Percentiles rank a stretch among this genome's conserved stretches.
phyloP scores from a whole-genome alignment of 2,888 invertebrate species.

The Lingula anatina region DNA sequence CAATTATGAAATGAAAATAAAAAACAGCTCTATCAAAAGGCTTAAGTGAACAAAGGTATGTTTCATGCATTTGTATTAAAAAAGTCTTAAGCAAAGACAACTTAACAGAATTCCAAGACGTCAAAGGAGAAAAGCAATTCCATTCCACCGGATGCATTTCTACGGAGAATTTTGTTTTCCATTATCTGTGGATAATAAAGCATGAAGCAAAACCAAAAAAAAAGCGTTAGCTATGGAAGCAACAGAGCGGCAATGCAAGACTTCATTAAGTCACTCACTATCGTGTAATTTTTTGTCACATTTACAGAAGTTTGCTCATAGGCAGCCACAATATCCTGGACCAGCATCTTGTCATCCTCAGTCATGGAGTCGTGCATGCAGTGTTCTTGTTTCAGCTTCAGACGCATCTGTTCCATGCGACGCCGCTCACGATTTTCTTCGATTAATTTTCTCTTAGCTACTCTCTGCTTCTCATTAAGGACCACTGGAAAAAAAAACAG shows the following conservation, averaged over 20 bases:
- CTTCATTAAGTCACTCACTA: no score
- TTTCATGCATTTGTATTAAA: no score
- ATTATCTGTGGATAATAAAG: neutral
- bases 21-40: no score
- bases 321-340: slow-evolving; percentile 30
- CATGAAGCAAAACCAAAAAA: slow-evolving; percentile 1
- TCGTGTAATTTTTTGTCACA: slow-evolving; percentile 9
- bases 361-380: slow-evolving; percentile 23
- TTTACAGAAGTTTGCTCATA: slow-evolving; percentile 35
- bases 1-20: no score
- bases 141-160: no score
- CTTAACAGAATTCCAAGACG: no score
- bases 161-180: no score
- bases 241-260: no score
- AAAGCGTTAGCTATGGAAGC: neutral
- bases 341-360: slow-evolving; percentile 30
- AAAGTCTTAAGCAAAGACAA: no score
- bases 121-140: no score
- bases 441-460: slow-evolving; percentile 52
- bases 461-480: slow-evolving; percentile 51
- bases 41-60: no score
- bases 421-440: slow-evolving; percentile 49
- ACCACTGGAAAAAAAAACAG: slow-evolving; percentile 44
- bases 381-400: slow-evolving; percentile 8
- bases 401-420: slow-evolving; percentile 20